Evolutionary conservation across 2,113 vertebrate species (phyloP).

Genomic region (Catharus fuscescens): DNA sequence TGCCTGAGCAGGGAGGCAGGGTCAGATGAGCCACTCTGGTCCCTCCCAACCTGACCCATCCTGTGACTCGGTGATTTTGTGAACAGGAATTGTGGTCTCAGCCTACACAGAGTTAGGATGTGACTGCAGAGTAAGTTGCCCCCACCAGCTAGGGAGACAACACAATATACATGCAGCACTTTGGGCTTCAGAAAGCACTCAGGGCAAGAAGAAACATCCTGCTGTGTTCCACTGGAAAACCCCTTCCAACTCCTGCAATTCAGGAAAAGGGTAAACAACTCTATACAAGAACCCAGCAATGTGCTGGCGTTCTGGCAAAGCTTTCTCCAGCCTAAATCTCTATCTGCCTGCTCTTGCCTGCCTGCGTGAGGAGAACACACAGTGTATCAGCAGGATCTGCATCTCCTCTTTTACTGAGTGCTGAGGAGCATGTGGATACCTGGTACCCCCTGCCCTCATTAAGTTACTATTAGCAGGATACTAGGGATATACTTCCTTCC

Average conservation of each 20-base stretch:
- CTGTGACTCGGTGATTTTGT: not conserved
- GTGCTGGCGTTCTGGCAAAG: not conserved
- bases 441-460: not conserved
- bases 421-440: not conserved
- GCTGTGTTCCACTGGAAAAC: not conserved
- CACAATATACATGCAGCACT: not conserved
- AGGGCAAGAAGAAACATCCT: not conserved
- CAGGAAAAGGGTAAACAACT: not conserved
- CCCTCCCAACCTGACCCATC: not conserved
- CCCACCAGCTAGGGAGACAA: not conserved
- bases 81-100: not conserved
- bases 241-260: not conserved
- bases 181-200: not conserved
- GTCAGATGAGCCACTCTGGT: too few relatives aligned
- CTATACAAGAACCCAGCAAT: not conserved
- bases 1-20: not conserved
- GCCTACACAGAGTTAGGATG: not conserved
- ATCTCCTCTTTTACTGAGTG: not conserved
- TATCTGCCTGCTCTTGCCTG: slow-evolving; percentile 10
- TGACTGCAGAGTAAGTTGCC: not conserved
- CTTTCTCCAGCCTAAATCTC: not conserved
- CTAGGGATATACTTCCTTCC: not conserved
- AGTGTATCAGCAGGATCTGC: not conserved
- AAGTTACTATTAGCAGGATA: not conserved
- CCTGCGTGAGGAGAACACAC: not conserved